Conservation (phyloP, 2,888 invertebrate species). For the Ceramica pisi region DNA sequence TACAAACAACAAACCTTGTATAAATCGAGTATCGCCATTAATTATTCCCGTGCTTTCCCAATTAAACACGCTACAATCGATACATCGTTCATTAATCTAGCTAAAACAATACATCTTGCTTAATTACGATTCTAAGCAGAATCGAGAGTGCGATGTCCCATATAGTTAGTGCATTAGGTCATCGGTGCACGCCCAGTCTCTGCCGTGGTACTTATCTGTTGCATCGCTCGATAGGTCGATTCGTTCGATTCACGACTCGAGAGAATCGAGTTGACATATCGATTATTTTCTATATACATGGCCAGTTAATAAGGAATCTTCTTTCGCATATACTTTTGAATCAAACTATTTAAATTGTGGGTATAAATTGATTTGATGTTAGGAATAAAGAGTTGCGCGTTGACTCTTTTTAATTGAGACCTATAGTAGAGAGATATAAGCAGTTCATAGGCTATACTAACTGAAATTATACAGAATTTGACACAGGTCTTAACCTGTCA, state of each 20-base stretch:
- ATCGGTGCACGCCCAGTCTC: constrained; percentile 76
- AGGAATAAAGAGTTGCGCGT: not conserved
- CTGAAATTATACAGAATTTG: no score
- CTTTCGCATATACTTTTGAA: not conserved
- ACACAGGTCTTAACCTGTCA: no score
- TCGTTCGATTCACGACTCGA: constrained; percentile 75
- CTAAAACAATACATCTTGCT: constrained; percentile 77
- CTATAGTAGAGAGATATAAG: no score
- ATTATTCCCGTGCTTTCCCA: constrained; percentile 64
- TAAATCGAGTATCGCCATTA: constrained; percentile 58
- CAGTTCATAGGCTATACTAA: not conserved
- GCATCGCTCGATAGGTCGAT: constrained; percentile 77
- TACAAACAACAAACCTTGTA: constrained; percentile 43
- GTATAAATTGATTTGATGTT: not conserved
- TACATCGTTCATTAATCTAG: constrained; percentile 71
- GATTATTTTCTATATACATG: constrained; percentile 67
- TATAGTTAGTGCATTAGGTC: constrained; percentile 87
- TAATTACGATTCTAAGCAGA: constrained; percentile 84
- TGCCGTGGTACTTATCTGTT: constrained; percentile 70
- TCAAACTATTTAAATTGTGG: not conserved
- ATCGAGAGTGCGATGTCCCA: constrained; percentile 83
- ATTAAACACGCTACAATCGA: constrained; percentile 67
- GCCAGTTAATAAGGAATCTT: constrained; percentile 39
- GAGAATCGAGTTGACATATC: constrained; percentile 74
- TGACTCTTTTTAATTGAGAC: not conserved